Evolutionary conservation across 1,140 invertebrate species (phyloP).

Genomic region (Cryptotermes secundus): DNA sequence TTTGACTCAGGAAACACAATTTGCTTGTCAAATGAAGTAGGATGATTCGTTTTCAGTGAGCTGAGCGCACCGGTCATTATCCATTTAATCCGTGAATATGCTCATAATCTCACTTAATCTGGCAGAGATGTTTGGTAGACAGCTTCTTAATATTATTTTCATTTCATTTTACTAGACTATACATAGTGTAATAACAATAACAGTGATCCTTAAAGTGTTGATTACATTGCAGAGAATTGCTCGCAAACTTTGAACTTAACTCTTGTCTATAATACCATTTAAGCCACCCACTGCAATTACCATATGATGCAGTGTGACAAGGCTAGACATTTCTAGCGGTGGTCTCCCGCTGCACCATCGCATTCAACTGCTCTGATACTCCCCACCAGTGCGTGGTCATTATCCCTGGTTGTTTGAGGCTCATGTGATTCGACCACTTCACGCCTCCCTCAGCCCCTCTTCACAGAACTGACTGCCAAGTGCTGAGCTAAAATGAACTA

Average conservation of each 20-base stretch:
- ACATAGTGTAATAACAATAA: neutral
- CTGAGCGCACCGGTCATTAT: neutral
- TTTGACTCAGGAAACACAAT: too few relatives aligned
- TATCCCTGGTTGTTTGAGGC: neutral
- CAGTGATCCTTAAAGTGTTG: neutral
- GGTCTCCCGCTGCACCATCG: neutral
- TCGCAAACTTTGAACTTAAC: slow-evolving; percentile 5
- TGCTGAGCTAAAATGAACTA: neutral
- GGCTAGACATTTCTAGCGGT: neutral
- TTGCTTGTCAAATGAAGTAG: too few relatives aligned
- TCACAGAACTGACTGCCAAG: neutral
- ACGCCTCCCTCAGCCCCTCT: neutral
- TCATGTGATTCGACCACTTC: neutral
- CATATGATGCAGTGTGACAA: neutral
- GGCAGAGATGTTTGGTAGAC: neutral
- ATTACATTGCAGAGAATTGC: neutral
- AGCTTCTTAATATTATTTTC: neutral
- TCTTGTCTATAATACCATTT: neutral
- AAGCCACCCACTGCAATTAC: slow-evolving; percentile 11
- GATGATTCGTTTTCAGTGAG: too few relatives aligned
- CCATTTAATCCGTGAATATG: neutral
- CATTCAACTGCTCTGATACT: neutral
- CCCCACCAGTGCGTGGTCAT: neutral
- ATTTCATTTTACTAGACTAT: neutral
- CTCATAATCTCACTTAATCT: neutral